Conservation (phyloP, 1,140 invertebrate genomes). For the Cotesia chilonis region DNA sequence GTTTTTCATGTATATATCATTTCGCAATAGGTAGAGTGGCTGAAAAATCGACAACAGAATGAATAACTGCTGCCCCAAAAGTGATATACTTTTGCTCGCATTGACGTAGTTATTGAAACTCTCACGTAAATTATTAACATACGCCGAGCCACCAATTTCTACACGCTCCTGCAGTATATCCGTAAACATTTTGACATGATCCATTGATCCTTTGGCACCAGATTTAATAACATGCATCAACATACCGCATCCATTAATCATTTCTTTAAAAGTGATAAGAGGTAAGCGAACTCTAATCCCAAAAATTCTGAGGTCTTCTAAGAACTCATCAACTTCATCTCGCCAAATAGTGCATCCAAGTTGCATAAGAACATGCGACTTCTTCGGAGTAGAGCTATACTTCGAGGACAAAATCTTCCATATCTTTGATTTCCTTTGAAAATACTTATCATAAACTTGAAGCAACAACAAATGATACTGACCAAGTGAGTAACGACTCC, state of each 20-base stretch:
- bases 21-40: not conserved
- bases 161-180: not conserved
- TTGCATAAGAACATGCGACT: not conserved
- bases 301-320: not conserved
- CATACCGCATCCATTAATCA: constrained; percentile 3
- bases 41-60: not conserved
- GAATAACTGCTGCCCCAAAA: constrained; percentile 4
- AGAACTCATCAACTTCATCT: not conserved
- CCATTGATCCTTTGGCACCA: constrained; percentile 1
- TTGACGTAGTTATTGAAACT: constrained; percentile 10
- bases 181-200: constrained; percentile 5
- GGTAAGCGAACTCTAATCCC: not conserved
- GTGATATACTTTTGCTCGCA: constrained; percentile 3
- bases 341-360: constrained; percentile 4
- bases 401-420: not conserved
- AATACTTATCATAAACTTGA: not conserved
- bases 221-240: not conserved
- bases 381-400: not conserved
- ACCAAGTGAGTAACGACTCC: not conserved
- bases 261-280: not conserved
- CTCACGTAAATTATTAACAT: not conserved
- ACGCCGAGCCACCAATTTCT: not conserved
- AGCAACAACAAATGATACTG: constrained; percentile 4
- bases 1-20: constrained; percentile 11
- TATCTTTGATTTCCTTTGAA: not conserved